Base-by-base conservation (phyloP, 2,797 vertebrate species). In the Cirrhinus mrigala region DNA sequence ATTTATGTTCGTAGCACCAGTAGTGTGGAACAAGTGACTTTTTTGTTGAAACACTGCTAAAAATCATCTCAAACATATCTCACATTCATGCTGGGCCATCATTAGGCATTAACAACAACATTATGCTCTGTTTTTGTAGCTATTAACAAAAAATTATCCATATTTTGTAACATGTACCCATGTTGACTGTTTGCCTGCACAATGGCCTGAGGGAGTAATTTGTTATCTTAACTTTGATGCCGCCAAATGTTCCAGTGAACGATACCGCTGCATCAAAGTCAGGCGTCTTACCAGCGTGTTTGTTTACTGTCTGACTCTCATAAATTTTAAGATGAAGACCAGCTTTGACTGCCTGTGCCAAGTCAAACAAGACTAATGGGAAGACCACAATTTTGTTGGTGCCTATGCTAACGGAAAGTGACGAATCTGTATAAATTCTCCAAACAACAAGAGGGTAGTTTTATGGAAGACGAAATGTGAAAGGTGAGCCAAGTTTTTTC, bases 301-400 rank as follows among this genome's bases (percentile, higher is more conserved):
- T 88, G 79, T 85, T 86, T 83, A 70, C 69, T 68, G 80, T 85
- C 80, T 85, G 66, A 79, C 54, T 62, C 75, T 37, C 79, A 83
- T 86, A 81, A 44, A 85, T 89, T 82, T 83, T 27, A 85, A 58
- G 24, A 66, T 64, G 54, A 85, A 56, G 46, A 18, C 48, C 10
- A 79, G 64, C 58, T 29, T 64, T 6, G 4, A 75, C 60, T 48
- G 33, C 11, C 18, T 6, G n/a, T 79, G 90, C 91, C 90, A 92
- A 91, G 60, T 82, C 68, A 92, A 92, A 92, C 89, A 92, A 80
- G 48, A 88, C 73, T 54, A 86, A 89, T 83, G 91, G 92, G 89
- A 90, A 89, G 87, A 81, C 85, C 88, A 89, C 91, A 90, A 90
- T 90, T 83, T 66, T 68, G 18, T 22, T 64, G 11, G n/a, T 82